These are phyloP conservation scores for Drymonia ruficornis DNA, from an alignment of 2,888 invertebrate genomes.

Conservation along the genomic window DNA sequence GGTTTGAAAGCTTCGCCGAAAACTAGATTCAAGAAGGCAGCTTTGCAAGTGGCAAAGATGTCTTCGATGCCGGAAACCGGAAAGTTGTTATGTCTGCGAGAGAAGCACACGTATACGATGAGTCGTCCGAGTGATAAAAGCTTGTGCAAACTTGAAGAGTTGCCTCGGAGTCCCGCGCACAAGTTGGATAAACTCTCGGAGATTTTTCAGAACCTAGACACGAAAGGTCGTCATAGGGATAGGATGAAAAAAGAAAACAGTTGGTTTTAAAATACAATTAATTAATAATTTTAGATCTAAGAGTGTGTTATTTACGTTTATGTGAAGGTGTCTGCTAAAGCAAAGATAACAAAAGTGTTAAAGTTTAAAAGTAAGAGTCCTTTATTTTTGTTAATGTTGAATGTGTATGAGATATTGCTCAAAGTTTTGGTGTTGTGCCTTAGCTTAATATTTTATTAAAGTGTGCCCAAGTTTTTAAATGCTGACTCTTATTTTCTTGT, in stretches of 20 bases:
- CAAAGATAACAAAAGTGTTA: slow-evolving; percentile 50
- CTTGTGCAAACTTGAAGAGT: slow-evolving; percentile 56
- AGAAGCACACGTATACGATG: slow-evolving; percentile 61
- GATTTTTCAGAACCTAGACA: slow-evolving; percentile 74
- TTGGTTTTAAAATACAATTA: slow-evolving; percentile 65
- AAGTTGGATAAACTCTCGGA: slow-evolving; percentile 71
- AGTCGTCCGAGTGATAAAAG: slow-evolving; percentile 51
- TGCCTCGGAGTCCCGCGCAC: slow-evolving; percentile 65
- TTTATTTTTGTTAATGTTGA: slow-evolving; percentile 58
- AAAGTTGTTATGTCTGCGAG: slow-evolving; percentile 70
- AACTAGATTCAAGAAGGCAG: slow-evolving; percentile 74
- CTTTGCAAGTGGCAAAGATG: slow-evolving; percentile 69
- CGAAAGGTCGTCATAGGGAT: slow-evolving; percentile 69
- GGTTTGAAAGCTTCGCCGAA: slow-evolving; percentile 62
- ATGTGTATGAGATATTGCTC: slow-evolving; percentile 69
- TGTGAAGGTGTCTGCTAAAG: slow-evolving; percentile 38
- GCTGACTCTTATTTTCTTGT: slow-evolving; percentile 18
- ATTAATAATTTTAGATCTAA: slow-evolving; percentile 38
- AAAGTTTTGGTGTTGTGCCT: slow-evolving; percentile 62
- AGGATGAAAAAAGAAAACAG: slow-evolving; percentile 78
- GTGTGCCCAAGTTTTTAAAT: slow-evolving; percentile 52
- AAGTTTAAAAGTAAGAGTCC: slow-evolving; percentile 50
- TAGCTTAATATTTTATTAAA: slow-evolving; percentile 66
- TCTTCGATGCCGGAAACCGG: slow-evolving; percentile 71
- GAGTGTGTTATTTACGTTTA: slow-evolving; percentile 51